These are phyloP conservation scores for Alcedo quadribrachys DNA, from an alignment of 2,797 vertebrate species.

Conservation along the genomic window DNA sequence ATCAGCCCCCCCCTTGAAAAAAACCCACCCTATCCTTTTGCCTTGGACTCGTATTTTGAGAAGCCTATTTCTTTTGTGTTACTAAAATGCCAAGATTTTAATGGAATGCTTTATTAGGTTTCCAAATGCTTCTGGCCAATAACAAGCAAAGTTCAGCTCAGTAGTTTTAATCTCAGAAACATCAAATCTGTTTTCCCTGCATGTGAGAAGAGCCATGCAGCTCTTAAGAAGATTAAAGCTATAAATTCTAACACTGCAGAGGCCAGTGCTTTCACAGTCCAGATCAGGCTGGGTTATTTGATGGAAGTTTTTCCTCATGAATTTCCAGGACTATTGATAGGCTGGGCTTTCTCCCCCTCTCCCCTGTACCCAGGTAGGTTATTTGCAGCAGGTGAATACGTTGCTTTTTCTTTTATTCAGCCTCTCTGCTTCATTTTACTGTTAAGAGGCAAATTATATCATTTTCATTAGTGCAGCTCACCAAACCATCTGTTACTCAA, in stretches of 20 bases:
- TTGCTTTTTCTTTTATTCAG: constrained; percentile 25
- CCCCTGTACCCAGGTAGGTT: neutral
- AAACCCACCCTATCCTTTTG: constrained; percentile 7
- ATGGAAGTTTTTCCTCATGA: constrained; percentile 24
- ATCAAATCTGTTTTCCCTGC: constrained; percentile 53
- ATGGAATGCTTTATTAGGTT: constrained; percentile 75
- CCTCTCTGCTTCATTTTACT: constrained; percentile 41
- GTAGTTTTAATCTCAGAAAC: constrained; percentile 65
- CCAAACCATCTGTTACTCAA: constrained; percentile 66
- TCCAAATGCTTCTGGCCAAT: constrained; percentile 70
- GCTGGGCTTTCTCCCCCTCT: neutral
- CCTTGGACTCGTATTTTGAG: constrained; percentile 67
- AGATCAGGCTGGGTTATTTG: neutral
- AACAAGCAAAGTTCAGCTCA: constrained; percentile 67
- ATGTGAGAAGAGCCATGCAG: constrained; percentile 61
- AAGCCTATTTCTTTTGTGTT: constrained; percentile 73
- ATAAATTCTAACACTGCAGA: constrained; percentile 57
- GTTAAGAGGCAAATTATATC: constrained; percentile 36
- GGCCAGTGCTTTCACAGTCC: constrained; percentile 16
- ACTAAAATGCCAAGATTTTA: constrained; percentile 76
- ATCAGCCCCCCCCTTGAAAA: neutral
- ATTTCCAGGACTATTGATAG: constrained; percentile 22
- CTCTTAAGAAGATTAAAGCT: constrained; percentile 63
- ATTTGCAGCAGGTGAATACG: neutral
- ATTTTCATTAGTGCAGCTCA: constrained; percentile 55